A percentile compares a stretch with the other conserved stretches of the same genome.
Evolutionary conservation across 2,888 invertebrate species (phyloP).

Genomic region (Julus scanicus): DNA sequence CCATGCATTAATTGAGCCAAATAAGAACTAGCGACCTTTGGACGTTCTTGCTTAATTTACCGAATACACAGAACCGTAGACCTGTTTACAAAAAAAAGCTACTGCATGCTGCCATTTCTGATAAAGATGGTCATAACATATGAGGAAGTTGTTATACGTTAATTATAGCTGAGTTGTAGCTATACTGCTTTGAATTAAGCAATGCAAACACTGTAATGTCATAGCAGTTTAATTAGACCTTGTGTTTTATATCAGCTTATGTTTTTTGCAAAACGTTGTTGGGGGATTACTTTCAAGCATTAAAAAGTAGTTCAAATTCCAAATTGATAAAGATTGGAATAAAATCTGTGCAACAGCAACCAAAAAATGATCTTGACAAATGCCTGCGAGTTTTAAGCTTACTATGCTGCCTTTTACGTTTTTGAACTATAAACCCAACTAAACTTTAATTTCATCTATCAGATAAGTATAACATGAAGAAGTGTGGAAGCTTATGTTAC

Average conservation of each 20-base stretch:
- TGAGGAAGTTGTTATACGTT: conserved; percentile 17
- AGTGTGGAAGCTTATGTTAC: neutral
- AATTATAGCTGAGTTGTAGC: neutral
- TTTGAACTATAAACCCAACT: neutral
- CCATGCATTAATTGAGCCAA: no score
- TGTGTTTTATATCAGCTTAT: neutral
- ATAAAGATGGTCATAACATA: neutral
- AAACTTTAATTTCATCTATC: neutral
- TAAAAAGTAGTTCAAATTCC: neutral
- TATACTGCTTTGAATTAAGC: neutral
- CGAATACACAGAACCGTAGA: neutral
- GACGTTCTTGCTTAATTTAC: no score
- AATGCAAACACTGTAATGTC: neutral
- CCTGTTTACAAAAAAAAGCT: conserved; percentile 13
- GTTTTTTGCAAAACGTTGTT: neutral
- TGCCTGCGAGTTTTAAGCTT: neutral
- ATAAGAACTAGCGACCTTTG: no score
- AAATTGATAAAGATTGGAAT: neutral
- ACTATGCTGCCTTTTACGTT: neutral
- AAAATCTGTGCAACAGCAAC: neutral
- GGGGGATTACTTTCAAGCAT: neutral
- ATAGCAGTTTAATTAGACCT: conserved; percentile 16
- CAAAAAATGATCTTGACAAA: conserved; percentile 6
- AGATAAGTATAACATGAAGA: neutral
- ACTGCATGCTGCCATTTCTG: neutral